Evolutionary conservation across 2,888 invertebrate species (phyloP).

Genomic region (Epistrophe eligans): DNA sequence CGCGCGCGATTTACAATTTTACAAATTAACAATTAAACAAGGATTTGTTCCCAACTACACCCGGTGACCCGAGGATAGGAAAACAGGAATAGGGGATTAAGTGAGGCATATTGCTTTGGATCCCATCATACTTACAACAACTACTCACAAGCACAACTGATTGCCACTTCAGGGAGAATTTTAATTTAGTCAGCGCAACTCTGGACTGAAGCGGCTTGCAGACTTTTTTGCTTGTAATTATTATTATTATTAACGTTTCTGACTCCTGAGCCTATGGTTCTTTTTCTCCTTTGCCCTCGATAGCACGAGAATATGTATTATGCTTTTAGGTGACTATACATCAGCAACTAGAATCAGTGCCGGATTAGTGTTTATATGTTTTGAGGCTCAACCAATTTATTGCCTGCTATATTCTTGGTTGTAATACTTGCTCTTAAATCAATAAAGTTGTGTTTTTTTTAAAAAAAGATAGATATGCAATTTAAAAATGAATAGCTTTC

Average conservation of each 20-base stretch:
- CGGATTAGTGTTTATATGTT: not conserved
- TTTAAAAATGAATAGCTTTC: no score
- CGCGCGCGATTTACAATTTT: constrained; percentile 63
- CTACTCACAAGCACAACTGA: constrained; percentile 57
- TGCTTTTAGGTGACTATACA: not conserved
- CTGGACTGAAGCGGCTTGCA: not conserved
- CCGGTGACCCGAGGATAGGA: constrained; percentile 42
- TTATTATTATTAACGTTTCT: constrained; percentile 54
- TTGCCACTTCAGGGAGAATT: constrained; percentile 69
- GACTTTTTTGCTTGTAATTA: constrained; percentile 36
- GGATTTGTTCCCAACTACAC: constrained; percentile 61
- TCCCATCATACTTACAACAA: constrained; percentile 33
- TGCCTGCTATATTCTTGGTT: no score
- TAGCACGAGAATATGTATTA: not conserved
- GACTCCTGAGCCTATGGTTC: constrained; percentile 30
- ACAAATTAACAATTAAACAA: constrained; percentile 75
- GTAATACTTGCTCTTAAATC: no score
- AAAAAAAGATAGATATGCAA: no score
- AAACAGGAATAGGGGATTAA: constrained; percentile 29
- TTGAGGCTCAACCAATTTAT: not conserved
- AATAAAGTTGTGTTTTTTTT: no score
- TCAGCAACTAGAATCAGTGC: not conserved
- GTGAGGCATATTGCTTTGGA: constrained; percentile 42
- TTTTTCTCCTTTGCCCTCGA: not conserved
- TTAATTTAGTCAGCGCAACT: constrained; percentile 70